These are phyloP conservation scores for Galleria mellonella DNA, from an alignment of 1,140 invertebrate genomes.

Conservation along the genomic window DNA sequence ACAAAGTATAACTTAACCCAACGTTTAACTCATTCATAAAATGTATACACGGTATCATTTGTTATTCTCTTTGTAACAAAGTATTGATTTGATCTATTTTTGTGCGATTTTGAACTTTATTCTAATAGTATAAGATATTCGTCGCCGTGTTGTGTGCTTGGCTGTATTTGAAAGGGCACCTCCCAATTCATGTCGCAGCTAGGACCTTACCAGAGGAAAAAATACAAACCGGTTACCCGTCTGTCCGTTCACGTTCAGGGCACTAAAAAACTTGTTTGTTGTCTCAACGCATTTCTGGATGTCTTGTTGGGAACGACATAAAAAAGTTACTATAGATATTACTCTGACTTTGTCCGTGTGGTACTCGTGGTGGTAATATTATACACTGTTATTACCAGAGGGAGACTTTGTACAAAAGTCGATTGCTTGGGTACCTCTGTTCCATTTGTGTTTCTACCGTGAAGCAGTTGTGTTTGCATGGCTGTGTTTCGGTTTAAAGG, in stretches of 20 bases:
- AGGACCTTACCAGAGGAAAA: not conserved
- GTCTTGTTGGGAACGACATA: too few species aligned
- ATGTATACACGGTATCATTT: not conserved
- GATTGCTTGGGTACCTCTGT: too few species aligned
- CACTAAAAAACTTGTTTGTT: constrained; percentile 4
- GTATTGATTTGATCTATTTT: not conserved
- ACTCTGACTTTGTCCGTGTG: too few species aligned
- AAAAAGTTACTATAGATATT: too few species aligned
- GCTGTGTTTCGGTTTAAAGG: too few species aligned
- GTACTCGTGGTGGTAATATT: too few species aligned
- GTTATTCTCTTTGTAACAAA: not conserved
- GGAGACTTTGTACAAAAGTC: too few species aligned
- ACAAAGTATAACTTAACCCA: constrained; percentile 1
- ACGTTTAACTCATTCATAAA: constrained; percentile 9
- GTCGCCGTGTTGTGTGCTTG: not conserved
- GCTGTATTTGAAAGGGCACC: not conserved
- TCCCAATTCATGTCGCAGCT: constrained; percentile 6
- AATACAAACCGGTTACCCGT: constrained; percentile 5
- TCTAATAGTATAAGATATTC: not conserved
- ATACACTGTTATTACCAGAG: too few species aligned
- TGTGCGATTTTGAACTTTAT: not conserved
- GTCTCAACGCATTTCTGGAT: not conserved
- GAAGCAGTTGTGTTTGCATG: too few species aligned
- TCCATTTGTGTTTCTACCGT: too few species aligned
- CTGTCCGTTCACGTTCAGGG: not conserved